Conservation (phyloP, 2,888 invertebrate genomes). For the Orthonevra nobilis region DNA sequence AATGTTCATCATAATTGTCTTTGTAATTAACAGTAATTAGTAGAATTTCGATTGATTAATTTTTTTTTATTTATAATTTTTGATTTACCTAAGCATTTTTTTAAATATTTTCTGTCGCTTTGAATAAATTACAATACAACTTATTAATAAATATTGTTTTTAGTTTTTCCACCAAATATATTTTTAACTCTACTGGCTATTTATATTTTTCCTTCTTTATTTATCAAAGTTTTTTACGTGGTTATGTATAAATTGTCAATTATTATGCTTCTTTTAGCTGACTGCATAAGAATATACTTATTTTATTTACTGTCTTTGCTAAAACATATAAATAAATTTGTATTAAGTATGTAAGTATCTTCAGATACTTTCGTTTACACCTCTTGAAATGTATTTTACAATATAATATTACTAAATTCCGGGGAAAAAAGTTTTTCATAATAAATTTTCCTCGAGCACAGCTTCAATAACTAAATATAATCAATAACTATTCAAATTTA, state of each 20-base stretch:
- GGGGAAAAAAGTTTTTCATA: background rate
- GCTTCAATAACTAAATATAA: no score
- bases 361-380: no score
- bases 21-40: constrained; percentile 33
- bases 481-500: no score
- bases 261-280: constrained; percentile 29
- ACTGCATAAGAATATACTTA: constrained; percentile 12
- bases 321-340: constrained; percentile 11
- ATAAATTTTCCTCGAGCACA: no score
- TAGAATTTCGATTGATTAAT: constrained; percentile 31
- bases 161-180: constrained; percentile 8
- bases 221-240: constrained; percentile 19
- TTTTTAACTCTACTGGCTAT: constrained; percentile 46
- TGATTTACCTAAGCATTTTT: constrained; percentile 32
- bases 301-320: background rate
- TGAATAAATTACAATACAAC: constrained; percentile 20
- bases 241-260: background rate
- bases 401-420: background rate
- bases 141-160: constrained; percentile 11
- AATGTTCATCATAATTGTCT: constrained; percentile 33
- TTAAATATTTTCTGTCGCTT: constrained; percentile 10
- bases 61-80: constrained; percentile 10
- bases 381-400: constrained; percentile 18
- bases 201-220: constrained; percentile 12
- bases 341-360: constrained; percentile 15